Conservation (phyloP, 2,888 invertebrate species). For the Nomada hirtipes region DNA sequence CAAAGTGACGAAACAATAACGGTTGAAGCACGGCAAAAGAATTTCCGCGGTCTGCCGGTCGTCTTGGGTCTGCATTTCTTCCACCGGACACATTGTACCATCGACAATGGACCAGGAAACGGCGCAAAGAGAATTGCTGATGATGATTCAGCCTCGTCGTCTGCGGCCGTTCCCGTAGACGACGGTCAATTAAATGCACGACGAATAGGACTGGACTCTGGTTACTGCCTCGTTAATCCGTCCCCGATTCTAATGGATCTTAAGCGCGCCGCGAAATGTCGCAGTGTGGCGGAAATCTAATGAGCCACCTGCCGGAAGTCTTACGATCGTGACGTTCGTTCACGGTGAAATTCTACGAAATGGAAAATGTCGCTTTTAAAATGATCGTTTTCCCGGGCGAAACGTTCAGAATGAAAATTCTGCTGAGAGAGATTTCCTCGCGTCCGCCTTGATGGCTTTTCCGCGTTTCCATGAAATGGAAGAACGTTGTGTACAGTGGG, state of each 20-base stretch:
- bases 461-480: too few relatives aligned
- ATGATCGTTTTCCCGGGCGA: background rate
- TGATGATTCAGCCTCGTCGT: conserved; percentile 58
- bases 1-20: conserved; percentile 11
- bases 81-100: conserved; percentile 11
- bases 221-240: conserved; percentile 63
- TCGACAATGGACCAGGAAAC: conserved; percentile 31
- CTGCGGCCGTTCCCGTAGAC: conserved; percentile 44
- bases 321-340: conserved; percentile 30
- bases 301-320: conserved; percentile 35
- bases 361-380: background rate
- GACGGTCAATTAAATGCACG: conserved; percentile 62
- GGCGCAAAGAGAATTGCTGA: conserved; percentile 32
- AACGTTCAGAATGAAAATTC: background rate
- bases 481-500: too few relatives aligned
- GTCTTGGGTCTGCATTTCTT: conserved; percentile 3
- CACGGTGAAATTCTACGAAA: background rate
- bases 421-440: too few relatives aligned
- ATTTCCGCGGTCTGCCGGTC: background rate
- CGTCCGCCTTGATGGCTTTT: too few relatives aligned
- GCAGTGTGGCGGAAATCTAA: conserved; percentile 33
- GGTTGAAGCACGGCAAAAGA: background rate
- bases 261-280: conserved; percentile 57
- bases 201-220: conserved; percentile 50
- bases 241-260: conserved; percentile 61